Evolutionary conservation across 2,113 vertebrate genomes (phyloP), one percentile per base, ranked within the genome.

Genomic region (Sula dactylatra): DNA sequence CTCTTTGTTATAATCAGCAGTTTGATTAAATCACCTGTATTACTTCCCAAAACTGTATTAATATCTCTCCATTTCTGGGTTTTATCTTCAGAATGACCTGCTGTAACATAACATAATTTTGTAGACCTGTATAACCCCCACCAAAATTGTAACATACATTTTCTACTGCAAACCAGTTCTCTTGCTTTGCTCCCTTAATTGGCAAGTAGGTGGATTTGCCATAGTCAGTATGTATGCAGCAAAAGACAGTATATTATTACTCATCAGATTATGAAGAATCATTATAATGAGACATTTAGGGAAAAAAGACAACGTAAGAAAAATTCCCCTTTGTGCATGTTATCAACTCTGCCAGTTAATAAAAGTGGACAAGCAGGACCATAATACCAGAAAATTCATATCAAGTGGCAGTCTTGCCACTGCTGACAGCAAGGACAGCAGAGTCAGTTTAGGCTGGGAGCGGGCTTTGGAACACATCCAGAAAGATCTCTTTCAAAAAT

Each of bases 11-110:
- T 8, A 62, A 65, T 44, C 9, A 34, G 24, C 31, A 61, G 11
- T 76, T 64, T 11, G 56, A 17, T 56, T 61, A 74, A 74, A 26
- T 1, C 24, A 56, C 25, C 14, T 21, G 5, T 34, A 69, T 91
- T 47, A 13, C 56, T 84, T 84, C 61, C 27, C 52, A 26, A 72
- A 76, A 61, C 31, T 21, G 21, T 52, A 66, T 18, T 85, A 4
- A 32, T 4, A 16, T 52, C 24, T 72, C 67, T 88, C 7, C 0
- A 0, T 52, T 62, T 69, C n/a, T 83, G 34, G 11, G 2, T 7
- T 93, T 94, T 47, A 21, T 42, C 55, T 78, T 81, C 3, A 4
- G 38, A 59, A 65, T 40, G 16, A 40, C 16, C 7, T 59, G 55
- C 59, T 62, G 32, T 59, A 78, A 54, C 59, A 49, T 8, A 56